These are phyloP conservation scores for Bedellia somnulentella DNA, from an alignment of 2,888 invertebrate species.

Conservation along the genomic window DNA sequence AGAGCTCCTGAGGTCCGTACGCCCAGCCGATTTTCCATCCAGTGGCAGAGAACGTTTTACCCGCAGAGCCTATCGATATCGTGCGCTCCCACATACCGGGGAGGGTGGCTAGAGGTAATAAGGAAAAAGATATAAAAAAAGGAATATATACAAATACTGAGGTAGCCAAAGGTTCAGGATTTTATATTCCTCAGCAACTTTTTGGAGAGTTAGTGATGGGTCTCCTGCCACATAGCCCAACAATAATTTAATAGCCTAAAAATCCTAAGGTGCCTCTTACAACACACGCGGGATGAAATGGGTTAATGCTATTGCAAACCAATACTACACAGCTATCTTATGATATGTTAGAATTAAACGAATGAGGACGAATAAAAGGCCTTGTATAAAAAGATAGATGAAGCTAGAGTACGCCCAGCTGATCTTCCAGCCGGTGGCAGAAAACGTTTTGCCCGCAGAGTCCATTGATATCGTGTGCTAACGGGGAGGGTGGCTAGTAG, in stretches of 20 bases:
- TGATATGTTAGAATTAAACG: too few relatives aligned
- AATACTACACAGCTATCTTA: too few relatives aligned
- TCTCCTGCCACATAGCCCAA: neutral
- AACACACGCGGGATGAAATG: too few relatives aligned
- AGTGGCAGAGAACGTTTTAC: slow-evolving; percentile 97
- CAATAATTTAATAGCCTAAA: neutral
- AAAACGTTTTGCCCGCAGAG: slow-evolving; percentile 97
- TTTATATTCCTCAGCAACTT: too few relatives aligned
- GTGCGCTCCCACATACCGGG: slow-evolving; percentile 99
- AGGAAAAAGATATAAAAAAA: too few relatives aligned
- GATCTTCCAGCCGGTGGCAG: slow-evolving; percentile 95
- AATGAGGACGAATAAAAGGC: too few relatives aligned
- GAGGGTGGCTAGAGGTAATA: slow-evolving; percentile 76
- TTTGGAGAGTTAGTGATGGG: too few relatives aligned
- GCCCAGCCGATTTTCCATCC: slow-evolving; percentile 99
- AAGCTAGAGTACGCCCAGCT: slow-evolving; percentile 98
- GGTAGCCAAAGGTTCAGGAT: too few relatives aligned
- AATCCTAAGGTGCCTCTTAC: too few relatives aligned
- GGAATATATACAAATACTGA: too few relatives aligned
- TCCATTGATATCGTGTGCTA: slow-evolving; percentile 93
- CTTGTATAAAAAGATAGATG: too few relatives aligned
- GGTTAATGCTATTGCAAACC: too few relatives aligned
- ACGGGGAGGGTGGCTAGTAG: slow-evolving; percentile 88
- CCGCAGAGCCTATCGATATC: slow-evolving; percentile 94
- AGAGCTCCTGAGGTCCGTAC: slow-evolving; percentile 81